These are phyloP conservation scores for Drosophila teissieri DNA, from an alignment of 1,140 invertebrate genomes.

Conservation along the genomic window DNA sequence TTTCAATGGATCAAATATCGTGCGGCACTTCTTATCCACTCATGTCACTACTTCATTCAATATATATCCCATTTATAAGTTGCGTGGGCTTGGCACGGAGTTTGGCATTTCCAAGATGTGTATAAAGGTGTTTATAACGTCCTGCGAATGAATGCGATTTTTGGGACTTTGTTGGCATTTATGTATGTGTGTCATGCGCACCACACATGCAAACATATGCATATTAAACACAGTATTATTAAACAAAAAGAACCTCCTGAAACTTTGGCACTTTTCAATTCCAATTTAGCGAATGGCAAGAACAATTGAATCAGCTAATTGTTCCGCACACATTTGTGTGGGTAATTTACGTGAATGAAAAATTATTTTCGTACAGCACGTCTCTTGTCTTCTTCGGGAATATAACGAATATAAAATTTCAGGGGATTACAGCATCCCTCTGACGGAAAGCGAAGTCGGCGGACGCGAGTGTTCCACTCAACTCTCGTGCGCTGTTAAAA, in stretches of 20 bases:
- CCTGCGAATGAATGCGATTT: not conserved
- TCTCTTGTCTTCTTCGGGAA: constrained; percentile 1
- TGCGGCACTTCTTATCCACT: not conserved
- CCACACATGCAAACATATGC: constrained; percentile 7
- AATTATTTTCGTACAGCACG: constrained; percentile 8
- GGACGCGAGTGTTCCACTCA: constrained; percentile 3
- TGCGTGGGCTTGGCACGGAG: not conserved
- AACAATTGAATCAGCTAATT: not conserved
- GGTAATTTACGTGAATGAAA: not conserved
- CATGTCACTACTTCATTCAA: not conserved
- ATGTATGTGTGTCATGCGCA: constrained; percentile 9
- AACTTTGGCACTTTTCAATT: not conserved
- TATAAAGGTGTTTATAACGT: constrained; percentile 6
- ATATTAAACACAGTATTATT: constrained; percentile 4
- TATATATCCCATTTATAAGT: not conserved
- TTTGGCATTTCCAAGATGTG: not conserved
- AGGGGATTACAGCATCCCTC: constrained; percentile 10
- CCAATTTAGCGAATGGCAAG: not conserved
- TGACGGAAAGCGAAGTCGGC: constrained; percentile 1
- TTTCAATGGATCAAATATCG: not conserved
- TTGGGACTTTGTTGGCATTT: constrained; percentile 4
- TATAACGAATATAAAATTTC: constrained; percentile 3
- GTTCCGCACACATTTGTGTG: not conserved
- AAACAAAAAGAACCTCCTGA: not conserved
- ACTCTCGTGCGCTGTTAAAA: constrained; percentile 1